Conservation (phyloP, 2,113 vertebrate species). For the Leptocoma aspasia region DNA sequence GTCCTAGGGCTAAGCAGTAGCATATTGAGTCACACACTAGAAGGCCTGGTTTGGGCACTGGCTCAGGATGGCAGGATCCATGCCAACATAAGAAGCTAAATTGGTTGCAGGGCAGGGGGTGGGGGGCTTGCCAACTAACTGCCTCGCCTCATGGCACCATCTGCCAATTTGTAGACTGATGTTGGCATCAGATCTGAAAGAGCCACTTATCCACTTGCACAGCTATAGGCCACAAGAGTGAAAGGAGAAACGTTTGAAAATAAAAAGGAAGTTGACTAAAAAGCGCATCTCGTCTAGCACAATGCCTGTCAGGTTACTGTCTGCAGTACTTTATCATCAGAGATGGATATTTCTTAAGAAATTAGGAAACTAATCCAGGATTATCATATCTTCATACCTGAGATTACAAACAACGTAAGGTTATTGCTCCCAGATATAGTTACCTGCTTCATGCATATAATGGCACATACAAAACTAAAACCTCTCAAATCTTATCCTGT, state of each 20-base stretch:
- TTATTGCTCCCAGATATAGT: background rate
- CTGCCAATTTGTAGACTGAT: conserved; percentile 59
- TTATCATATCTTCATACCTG: background rate
- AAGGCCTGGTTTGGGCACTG: conserved; percentile 51
- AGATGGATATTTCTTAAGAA: background rate
- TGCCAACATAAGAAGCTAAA: conserved; percentile 68
- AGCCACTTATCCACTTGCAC: conserved; percentile 52
- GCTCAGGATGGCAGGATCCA: conserved; percentile 49
- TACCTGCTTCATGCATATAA: background rate
- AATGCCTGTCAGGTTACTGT: conserved; percentile 23
- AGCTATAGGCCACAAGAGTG: conserved; percentile 41
- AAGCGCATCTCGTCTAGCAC: conserved; percentile 21
- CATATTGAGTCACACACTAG: conserved; percentile 55
- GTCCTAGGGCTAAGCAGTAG: conserved; percentile 55
- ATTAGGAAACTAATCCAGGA: background rate
- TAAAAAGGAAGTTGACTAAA: conserved; percentile 46
- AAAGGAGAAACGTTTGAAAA: conserved; percentile 58
- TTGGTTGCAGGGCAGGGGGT: conserved; percentile 64
- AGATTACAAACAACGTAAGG: background rate
- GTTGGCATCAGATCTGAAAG: conserved; percentile 67
- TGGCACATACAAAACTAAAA: background rate
- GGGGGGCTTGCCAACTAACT: conserved; percentile 41
- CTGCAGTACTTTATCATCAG: background rate
- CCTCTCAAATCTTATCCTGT: background rate
- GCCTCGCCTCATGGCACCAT: conserved; percentile 51